Evolutionary conservation across 2,888 invertebrate genomes (phyloP), one percentile per base, ranked within the genome.

Genomic region (Eupelmus urozonus): DNA sequence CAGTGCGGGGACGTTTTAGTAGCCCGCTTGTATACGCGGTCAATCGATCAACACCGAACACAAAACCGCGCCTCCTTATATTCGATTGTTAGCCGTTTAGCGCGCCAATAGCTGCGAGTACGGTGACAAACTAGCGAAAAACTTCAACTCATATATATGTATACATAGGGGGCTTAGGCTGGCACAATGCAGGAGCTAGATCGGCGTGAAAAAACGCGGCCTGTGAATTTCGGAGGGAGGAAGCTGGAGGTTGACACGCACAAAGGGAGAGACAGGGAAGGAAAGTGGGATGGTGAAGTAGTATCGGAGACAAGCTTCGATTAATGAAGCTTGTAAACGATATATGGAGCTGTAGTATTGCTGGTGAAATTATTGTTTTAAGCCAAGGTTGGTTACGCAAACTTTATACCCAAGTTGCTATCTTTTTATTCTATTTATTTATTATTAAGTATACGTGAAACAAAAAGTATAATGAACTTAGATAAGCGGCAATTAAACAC

Each of bases 31-130:
- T 1, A n/a, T n/a, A 49, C 57, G 65, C 65, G 65, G 59, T 71
- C 70, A 71, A 76, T 76, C 71, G 70, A 76, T 76, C 76, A 76
- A 62, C 25, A 18, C 34, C 51, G 40, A 49, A 71, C 34, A 34
- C 34, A 34, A 34, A 34, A 34, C 34, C 13, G 13, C 53, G 60
- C 45, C 49, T 66, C 13, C 20, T 51, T 34, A 34, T 34, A 34
- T 53, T 63, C 55, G 60, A 77, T 72, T 77, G 72, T 77, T 60
- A 55, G 27, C 27, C 66, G 59, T 71, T 76, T 76, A 69, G 62
- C 62, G 45, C 42, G 34, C 13, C 34, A 5, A 34, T n/a, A n/a
- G n/a, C 34, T 34, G 9, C 9, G 34, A 5, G 34, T 34, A 34
- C 9, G 9, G 59, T 20, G 42, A n/a, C 25, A n/a, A 29, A 20